Evolutionary conservation across 2,113 vertebrate species (phyloP), one percentile per base, ranked within the genome.

Genomic region (Rhombomys opimus): DNA sequence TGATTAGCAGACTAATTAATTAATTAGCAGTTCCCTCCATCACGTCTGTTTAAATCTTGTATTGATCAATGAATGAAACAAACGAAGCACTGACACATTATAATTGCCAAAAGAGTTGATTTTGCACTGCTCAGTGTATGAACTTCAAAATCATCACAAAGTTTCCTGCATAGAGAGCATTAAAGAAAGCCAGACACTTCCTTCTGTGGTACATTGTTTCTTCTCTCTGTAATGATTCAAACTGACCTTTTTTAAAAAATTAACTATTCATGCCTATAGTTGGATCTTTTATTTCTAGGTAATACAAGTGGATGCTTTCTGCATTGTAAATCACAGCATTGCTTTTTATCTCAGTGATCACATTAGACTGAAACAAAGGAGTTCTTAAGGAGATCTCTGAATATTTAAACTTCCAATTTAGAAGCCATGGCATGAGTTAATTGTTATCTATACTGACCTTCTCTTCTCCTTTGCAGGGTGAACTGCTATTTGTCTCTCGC

Each of bases 401-500:
- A 90, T 77, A 90, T 94, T 30, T 77, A 81, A 82, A 96, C 15
- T 88, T 93, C 18, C 76, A 59, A 54, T 35, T 82, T 35, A 72
- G 57, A 22, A 78, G 14, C 89, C 61, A 87, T 78, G 87, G 59
- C 8, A 12, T n/a, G 75, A 20, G 11, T 54, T 88, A 75, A 73
- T 0, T 38, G 27, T 81, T 63, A 68, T 11, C 4, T 89, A 41
- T 46, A 82, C 73, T 65, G 2, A 41, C 46, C 23, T 85, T 89
- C 13, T 87, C 82, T 27, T 82, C 91, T 90, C 92, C 70, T 1
- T 94, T 97, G 30, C 57, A 99, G 99, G 99, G 98, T 99, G 87
- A 99, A 99, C 95, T 99, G 99, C 97, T 99, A 99, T 25, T 98
- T 98, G 80, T 97, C 98, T 41, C 0, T 99, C 72, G 98, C 98